These are phyloP conservation scores for Heliconius ethilla DNA, from an alignment of 2,888 invertebrate genomes.

Conservation along the genomic window DNA sequence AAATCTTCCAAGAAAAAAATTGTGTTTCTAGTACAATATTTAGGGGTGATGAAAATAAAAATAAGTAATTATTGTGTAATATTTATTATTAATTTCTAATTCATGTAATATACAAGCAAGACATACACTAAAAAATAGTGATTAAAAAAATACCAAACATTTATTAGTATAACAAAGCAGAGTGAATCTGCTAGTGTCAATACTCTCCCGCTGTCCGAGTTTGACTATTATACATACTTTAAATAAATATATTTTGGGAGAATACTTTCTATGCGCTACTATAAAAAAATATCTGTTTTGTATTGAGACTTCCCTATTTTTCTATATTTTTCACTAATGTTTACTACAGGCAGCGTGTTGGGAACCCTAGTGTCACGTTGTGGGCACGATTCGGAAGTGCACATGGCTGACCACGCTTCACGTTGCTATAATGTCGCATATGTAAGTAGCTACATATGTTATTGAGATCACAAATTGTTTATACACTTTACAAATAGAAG, in stretches of 20 bases:
- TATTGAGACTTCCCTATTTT: background rate
- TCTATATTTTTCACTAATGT: background rate
- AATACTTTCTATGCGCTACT: too few relatives aligned
- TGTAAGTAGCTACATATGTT: conserved; percentile 33
- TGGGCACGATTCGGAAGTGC: conserved; percentile 46
- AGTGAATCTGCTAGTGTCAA: too few relatives aligned
- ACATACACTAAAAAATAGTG: too few relatives aligned
- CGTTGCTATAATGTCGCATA: conserved; percentile 44
- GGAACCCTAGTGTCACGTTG: conserved; percentile 51
- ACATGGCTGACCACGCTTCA: conserved; percentile 52
- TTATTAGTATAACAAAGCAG: too few relatives aligned
- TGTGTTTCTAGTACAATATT: conserved; percentile 8
- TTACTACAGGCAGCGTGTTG: conserved; percentile 13
- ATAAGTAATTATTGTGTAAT: background rate
- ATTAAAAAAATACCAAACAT: too few relatives aligned
- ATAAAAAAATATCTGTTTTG: too few relatives aligned
- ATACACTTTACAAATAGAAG: conserved; percentile 8
- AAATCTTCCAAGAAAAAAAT: conserved; percentile 11
- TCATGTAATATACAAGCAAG: background rate
- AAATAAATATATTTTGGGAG: too few relatives aligned
- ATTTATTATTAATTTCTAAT: background rate
- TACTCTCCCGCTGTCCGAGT: too few relatives aligned
- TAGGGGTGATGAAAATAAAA: conserved; percentile 19
- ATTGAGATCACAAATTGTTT: conserved; percentile 26
- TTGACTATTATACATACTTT: too few relatives aligned